phyloP scores from a whole-genome alignment of 23 tunicate species.

The Diplosoma virens region DNA sequence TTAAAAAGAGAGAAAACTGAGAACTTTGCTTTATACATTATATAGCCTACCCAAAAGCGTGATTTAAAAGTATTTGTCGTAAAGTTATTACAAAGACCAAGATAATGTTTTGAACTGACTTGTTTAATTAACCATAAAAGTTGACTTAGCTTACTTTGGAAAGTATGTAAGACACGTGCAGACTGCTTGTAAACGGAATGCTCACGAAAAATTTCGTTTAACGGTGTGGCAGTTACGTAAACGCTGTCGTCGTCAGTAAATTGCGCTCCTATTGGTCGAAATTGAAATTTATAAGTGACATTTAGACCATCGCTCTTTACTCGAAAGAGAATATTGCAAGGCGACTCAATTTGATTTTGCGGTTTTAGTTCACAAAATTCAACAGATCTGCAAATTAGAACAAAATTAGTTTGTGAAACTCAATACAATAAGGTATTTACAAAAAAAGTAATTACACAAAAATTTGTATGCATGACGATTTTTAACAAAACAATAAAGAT shows the following conservation, averaged over 20 bases:
- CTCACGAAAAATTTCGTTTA: neutral
- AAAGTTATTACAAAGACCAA: too few relatives aligned
- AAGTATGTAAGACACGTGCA: neutral
- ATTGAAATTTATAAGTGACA: slow-evolving; percentile 20
- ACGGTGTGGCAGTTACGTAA: neutral
- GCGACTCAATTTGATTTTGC: neutral
- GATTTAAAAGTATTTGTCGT: too few relatives aligned
- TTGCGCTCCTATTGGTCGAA: neutral
- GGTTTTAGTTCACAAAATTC: slow-evolving; percentile 15
- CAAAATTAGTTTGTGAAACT: too few relatives aligned
- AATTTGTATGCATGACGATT: too few relatives aligned
- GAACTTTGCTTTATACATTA: too few relatives aligned
- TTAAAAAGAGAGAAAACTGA: too few relatives aligned
- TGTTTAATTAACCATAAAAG: too few relatives aligned
- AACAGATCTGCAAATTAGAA: slow-evolving; percentile 1
- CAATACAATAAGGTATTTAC: too few relatives aligned
- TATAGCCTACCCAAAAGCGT: too few relatives aligned
- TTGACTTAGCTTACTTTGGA: neutral
- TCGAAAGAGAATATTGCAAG: slow-evolving; percentile 15
- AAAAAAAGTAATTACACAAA: too few relatives aligned
- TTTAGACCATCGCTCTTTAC: slow-evolving; percentile 37
- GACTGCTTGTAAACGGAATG: neutral
- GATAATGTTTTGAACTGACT: too few relatives aligned
- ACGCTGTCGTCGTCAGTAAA: neutral
- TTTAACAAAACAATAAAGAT: too few relatives aligned